A percentile compares a stretch with the other conserved stretches of the same genome.
phyloP scores from a whole-genome alignment of 2,113 vertebrate species.

The Nymphicus hollandicus region DNA sequence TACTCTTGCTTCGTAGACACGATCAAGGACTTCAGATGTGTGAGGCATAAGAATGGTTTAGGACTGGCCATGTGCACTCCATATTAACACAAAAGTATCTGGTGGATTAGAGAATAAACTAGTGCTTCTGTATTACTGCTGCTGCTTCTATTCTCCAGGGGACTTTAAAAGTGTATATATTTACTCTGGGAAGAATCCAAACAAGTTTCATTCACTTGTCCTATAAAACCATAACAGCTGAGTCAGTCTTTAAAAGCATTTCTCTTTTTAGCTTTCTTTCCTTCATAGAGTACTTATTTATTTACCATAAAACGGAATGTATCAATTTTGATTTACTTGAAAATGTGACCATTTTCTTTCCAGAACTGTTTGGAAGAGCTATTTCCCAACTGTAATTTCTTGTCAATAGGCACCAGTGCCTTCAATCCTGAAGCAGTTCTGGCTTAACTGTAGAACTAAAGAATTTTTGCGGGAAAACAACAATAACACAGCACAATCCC shows the following conservation, averaged over 20 bases:
- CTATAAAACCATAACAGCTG: background rate
- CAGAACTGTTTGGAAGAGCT: background rate
- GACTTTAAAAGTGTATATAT: background rate
- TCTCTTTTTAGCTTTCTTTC: background rate
- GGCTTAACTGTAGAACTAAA: background rate
- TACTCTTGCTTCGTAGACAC: background rate
- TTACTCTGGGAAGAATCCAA: constrained; percentile 2
- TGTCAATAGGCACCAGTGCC: background rate
- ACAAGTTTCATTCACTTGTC: background rate
- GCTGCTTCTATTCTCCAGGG: background rate
- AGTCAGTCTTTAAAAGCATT: background rate
- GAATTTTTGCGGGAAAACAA: background rate
- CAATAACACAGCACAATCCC: background rate
- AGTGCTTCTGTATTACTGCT: background rate
- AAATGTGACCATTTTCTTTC: background rate
- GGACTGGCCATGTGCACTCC: background rate
- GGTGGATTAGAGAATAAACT: background rate
- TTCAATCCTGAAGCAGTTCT: background rate
- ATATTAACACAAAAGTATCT: background rate
- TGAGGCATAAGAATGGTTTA: background rate
- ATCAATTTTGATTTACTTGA: background rate
- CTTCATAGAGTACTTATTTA: background rate
- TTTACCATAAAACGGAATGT: background rate
- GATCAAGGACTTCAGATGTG: background rate
- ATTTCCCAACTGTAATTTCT: background rate